A percentile compares a stretch with the other conserved stretches of the same genome.
Conservation (phyloP, 2,113 vertebrate genomes). For the Myocastor coypus region DNA sequence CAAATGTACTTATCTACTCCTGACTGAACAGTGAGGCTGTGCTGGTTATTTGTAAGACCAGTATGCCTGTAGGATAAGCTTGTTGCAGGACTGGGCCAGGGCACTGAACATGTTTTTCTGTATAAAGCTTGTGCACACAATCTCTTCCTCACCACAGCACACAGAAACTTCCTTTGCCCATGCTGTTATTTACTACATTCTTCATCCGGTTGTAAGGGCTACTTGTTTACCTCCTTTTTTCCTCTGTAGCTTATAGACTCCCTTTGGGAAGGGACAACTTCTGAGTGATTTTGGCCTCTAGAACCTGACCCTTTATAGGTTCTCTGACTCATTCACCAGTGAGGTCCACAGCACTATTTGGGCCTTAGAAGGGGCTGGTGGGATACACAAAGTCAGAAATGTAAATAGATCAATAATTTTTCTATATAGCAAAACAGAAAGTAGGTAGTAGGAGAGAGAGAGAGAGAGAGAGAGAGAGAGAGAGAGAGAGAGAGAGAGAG, state of each 20-base stretch:
- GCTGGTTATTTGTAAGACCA: background rate
- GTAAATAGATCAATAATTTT: background rate
- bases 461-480: background rate
- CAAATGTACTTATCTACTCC: background rate
- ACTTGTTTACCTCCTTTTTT: conserved; percentile 11
- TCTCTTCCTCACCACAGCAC: conserved; percentile 25
- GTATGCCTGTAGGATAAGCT: background rate
- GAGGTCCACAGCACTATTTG: background rate
- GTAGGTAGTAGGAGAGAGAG: background rate
- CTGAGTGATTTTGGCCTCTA: conserved; percentile 50
- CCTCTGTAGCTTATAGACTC: conserved; percentile 1
- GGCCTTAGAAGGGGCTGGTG: background rate
- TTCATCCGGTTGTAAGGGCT: conserved; percentile 10
- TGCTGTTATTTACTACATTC: background rate
- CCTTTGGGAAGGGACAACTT: conserved; percentile 7
- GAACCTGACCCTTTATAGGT: background rate
- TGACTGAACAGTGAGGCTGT: background rate
- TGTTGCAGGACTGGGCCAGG: background rate
- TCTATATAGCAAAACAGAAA: background rate
- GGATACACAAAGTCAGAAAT: background rate
- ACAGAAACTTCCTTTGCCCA: background rate
- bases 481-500: background rate
- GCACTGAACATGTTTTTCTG: background rate
- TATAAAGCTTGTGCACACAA: background rate
- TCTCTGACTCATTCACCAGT: background rate